Base-by-base conservation (phyloP, 2,113 vertebrate genomes). In the Numida meleagris region DNA sequence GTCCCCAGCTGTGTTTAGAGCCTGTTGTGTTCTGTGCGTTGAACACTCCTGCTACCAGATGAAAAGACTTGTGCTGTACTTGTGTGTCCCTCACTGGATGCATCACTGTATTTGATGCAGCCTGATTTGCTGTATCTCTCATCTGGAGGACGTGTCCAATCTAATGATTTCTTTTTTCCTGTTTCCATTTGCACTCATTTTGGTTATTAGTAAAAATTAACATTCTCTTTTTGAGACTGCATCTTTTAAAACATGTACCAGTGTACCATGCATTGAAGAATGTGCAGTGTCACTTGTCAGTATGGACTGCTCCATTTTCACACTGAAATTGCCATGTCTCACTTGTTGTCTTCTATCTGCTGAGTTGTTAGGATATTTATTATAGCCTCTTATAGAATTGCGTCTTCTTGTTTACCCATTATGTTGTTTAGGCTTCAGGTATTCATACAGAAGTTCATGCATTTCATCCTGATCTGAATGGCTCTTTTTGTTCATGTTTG, bases 21-120 rank as follows among this genome's bases (percentile, higher is more conserved):
- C 33, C n/a, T 67, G 4, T 58, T 77, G 33, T 71, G 70, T 72
- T 72, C 70, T 48, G 14, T 19, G 6, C 71, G 6, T 68, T 77
- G 29, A 73, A 58, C 9, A 45, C 4, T 31, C 8, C 27, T 72
- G 14, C 76, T 46, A 45, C 25, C 68, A 51, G 33, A 31, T 77
- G 42, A 81, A 76, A 76, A 68, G 31, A 14, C 33, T 3, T 0
- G 1, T 74, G 66, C 21, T 77, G 2, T 1, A 1, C 3, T 63
- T 88, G 51, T 88, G 51, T 46, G 23, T n/a, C 1, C 18, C 1
- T 66, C 62, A 0, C 0, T 62, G 65, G 48, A 55, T 12, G 8
- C 72, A 4, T 51, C 40, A 6, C 6, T 18, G 27, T 63, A 14
- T 78, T 58, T 63, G 43, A 34, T 31, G 13, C 25, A 46, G 55